Base-by-base conservation (phyloP, 2,797 vertebrate genomes). In the Gobio occitaniae region DNA sequence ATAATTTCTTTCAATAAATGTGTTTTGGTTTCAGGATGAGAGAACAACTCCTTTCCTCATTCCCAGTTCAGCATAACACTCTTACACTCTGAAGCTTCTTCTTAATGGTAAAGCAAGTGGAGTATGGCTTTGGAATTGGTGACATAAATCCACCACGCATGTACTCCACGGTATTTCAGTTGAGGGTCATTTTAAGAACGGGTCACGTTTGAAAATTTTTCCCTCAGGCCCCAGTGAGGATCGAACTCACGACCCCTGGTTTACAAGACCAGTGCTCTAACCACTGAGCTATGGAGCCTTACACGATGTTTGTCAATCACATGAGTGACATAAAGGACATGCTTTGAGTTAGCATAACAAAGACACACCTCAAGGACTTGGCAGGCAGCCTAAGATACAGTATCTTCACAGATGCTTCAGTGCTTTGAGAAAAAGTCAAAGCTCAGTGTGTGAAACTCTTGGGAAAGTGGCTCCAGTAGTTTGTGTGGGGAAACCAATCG, bases 191-290 rank as follows among this genome's bases (percentile, higher is more conserved):
- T 38, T 66, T 66, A 32, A 19, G 32, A 19, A 66, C 7, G 7
- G 4, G 4, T 25, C 2, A 25, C 10, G n/a, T n/a, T n/a, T 2
- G 2, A 47, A 71, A 25, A 47, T 0, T 12, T 12, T 59, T 4
- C 10, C 9, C 10, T 1, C 13, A 65, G 59, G 59, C 77, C 41
- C 21, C 75, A 78, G 75, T 17, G 50, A 56, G 56, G 5, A 78
- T 56, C 0, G 54, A 78, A 41, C 32, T 56, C 50, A 1, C 29
- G 54, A 61, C 56, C 32, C 25, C 44, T 47, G 59, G 59, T 65
- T 80, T 80, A 66, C 36, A 80, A 80, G 78, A 68, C 61, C 21
- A 81, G 65, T 50, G 79, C 48, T 32, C 47, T 81, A 82, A 70
- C 44, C 78, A 80, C 78, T 66, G 61, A 50, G 78, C 44, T 65